Conservation (phyloP, 2,797 vertebrate genomes). For the Mastacembelus armatus region DNA sequence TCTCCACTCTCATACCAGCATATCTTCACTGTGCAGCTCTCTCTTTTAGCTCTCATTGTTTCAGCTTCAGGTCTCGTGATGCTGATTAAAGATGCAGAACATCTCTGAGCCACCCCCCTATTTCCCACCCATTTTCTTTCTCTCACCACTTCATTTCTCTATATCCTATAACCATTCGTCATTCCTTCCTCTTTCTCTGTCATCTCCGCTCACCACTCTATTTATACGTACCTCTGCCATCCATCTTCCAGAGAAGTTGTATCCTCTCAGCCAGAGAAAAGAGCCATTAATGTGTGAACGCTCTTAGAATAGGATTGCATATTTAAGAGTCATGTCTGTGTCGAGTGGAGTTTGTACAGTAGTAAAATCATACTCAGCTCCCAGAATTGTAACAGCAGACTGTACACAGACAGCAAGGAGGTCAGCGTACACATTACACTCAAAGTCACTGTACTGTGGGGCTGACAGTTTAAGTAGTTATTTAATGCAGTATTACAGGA, state of each 20-base stretch:
- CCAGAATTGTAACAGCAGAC: constrained; percentile 3
- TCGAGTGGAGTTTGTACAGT: constrained; percentile 31
- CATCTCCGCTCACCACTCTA: constrained; percentile 61
- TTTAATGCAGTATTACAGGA: constrained; percentile 2
- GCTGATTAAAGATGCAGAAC: constrained; percentile 58
- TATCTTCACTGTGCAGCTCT: constrained; percentile 1
- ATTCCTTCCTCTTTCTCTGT: constrained; percentile 36
- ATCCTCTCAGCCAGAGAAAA: constrained; percentile 40
- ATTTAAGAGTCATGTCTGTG: constrained; percentile 44
- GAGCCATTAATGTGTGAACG: constrained; percentile 49
- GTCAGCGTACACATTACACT: background rate
- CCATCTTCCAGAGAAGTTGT: constrained; percentile 66
- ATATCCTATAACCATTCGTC: constrained; percentile 70
- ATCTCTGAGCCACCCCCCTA: constrained; percentile 14
- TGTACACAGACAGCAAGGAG: background rate
- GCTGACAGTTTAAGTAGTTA: constrained; percentile 3
- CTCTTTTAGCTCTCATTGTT: constrained; percentile 40
- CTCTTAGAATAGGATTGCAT: constrained; percentile 45
- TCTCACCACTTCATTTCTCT: constrained; percentile 48
- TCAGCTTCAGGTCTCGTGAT: constrained; percentile 34
- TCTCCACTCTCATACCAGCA: background rate
- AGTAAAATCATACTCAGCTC: constrained; percentile 7
- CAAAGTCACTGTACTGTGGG: background rate
- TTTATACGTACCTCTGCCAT: constrained; percentile 73
- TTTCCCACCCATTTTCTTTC: constrained; percentile 17